Percentiles rank a stretch among this genome's conserved stretches.
These are phyloP conservation scores for Punctoribates punctum DNA, from an alignment of 2,888 invertebrate species.

Conservation along the genomic window DNA sequence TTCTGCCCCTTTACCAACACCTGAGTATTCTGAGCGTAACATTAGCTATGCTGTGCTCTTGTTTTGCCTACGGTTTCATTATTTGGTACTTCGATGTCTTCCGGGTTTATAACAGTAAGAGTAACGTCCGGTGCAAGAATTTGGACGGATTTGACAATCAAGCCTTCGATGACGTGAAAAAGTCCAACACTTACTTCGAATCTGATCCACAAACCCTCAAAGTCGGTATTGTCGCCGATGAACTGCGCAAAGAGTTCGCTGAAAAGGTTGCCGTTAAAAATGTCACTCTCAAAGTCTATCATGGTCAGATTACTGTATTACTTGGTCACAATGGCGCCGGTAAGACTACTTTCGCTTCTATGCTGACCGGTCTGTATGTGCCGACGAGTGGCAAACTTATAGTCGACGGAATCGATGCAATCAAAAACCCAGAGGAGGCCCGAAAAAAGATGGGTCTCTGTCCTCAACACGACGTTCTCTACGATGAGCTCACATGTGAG, in stretches of 20 bases:
- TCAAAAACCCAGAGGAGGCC: conserved; percentile 63
- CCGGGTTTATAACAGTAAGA: conserved; percentile 38
- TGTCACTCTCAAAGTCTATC: conserved; percentile 68
- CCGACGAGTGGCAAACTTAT: conserved; percentile 67
- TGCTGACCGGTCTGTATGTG: conserved; percentile 65
- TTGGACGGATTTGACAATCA: conserved; percentile 40
- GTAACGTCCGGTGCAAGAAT: conserved; percentile 36
- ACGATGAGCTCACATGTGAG: conserved; percentile 74
- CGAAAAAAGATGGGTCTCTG: conserved; percentile 77
- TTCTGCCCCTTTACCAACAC: conserved; percentile 39
- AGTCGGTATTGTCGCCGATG: conserved; percentile 32
- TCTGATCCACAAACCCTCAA: conserved; percentile 29
- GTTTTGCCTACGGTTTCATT: conserved; percentile 35
- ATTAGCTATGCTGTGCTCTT: conserved; percentile 8
- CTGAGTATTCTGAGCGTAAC: conserved; percentile 36
- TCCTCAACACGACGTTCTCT: conserved; percentile 82
- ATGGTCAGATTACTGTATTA: conserved; percentile 77
- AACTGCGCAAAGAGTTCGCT: conserved; percentile 41
- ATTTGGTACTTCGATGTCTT: conserved; percentile 44
- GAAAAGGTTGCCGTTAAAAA: conserved; percentile 60
- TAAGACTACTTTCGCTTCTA: conserved; percentile 70
- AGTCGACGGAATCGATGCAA: conserved; percentile 70
- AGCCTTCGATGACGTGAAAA: conserved; percentile 35
- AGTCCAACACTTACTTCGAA: conserved; percentile 39
- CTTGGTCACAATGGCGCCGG: conserved; percentile 79